These are phyloP conservation scores for Rachycentron canadum DNA, from an alignment of 2,797 vertebrate species.

Conservation along the genomic window DNA sequence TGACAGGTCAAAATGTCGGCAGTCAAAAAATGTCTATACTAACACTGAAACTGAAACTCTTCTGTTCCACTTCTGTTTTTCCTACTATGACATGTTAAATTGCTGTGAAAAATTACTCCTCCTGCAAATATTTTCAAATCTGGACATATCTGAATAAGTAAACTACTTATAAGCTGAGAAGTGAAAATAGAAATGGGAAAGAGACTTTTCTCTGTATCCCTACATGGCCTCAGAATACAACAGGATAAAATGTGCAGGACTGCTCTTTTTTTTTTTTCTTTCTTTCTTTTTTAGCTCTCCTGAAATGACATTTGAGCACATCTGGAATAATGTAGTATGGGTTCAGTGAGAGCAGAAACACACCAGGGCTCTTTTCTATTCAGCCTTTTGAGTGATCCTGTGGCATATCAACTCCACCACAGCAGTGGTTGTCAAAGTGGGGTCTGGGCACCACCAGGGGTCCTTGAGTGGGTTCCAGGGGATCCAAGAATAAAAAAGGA, in stretches of 20 bases:
- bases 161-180: slow-evolving; percentile 27
- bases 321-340: slow-evolving; percentile 43
- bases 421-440: too few species aligned
- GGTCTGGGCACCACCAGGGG: too few species aligned
- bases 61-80: not conserved
- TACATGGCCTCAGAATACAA: slow-evolving; percentile 23
- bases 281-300: slow-evolving; percentile 19
- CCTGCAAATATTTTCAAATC: not conserved
- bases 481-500: too few species aligned
- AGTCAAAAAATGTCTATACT: not conserved
- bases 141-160: not conserved
- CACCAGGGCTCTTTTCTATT: slow-evolving; percentile 16
- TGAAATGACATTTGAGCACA: slow-evolving; percentile 35
- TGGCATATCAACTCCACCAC: not conserved
- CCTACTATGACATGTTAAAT: not conserved
- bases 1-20: not conserved
- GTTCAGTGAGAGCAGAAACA: slow-evolving; percentile 20
- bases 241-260: slow-evolving; percentile 26
- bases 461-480: too few species aligned
- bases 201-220: slow-evolving; percentile 27
- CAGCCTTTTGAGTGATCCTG: slow-evolving; percentile 2
- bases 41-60: not conserved
- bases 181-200: not conserved
- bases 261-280: not conserved
- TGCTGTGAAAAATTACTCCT: not conserved